Percentiles rank a stretch among this genome's conserved stretches.
Conservation (phyloP, 2,888 invertebrate genomes). For the Pyrrhosoma nymphula region DNA sequence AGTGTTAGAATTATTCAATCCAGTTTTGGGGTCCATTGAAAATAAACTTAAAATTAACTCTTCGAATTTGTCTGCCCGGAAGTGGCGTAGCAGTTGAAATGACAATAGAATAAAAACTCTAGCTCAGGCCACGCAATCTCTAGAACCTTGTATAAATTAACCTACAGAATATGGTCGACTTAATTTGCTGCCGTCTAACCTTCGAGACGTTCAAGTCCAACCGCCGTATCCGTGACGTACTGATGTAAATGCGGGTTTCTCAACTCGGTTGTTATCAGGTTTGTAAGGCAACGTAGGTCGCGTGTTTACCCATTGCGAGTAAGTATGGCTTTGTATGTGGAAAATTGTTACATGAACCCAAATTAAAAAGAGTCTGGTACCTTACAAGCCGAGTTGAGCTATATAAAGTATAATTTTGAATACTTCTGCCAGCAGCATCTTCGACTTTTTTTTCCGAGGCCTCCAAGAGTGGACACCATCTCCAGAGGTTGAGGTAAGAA, state of each 20-base stretch:
- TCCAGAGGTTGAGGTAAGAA: conserved; percentile 66
- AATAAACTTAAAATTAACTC: neutral
- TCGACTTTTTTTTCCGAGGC: conserved; percentile 48
- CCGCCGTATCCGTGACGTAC: conserved; percentile 24
- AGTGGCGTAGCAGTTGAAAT: too few relatives aligned
- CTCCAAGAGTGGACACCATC: conserved; percentile 53
- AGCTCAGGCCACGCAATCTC: too few relatives aligned
- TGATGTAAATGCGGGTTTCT: neutral
- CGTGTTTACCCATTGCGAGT: conserved; percentile 58
- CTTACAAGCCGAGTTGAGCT: neutral
- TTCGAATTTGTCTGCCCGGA: too few relatives aligned
- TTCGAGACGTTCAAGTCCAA: neutral
- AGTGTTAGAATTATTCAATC: neutral
- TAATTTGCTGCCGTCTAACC: too few relatives aligned
- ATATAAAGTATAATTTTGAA: neutral
- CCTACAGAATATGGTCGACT: too few relatives aligned
- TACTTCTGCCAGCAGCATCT: neutral
- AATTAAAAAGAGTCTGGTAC: neutral
- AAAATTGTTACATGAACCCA: conserved; percentile 18
- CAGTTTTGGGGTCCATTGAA: neutral
- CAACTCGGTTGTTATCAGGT: conserved; percentile 16
- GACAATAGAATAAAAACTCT: too few relatives aligned
- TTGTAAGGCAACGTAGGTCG: conserved; percentile 65
- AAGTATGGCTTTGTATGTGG: conserved; percentile 37
- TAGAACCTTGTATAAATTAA: too few relatives aligned